Percentiles rank a stretch among this genome's conserved stretches.
Evolutionary conservation across 2,113 vertebrate species (phyloP).

Genomic region (Eolophus roseicapilla): DNA sequence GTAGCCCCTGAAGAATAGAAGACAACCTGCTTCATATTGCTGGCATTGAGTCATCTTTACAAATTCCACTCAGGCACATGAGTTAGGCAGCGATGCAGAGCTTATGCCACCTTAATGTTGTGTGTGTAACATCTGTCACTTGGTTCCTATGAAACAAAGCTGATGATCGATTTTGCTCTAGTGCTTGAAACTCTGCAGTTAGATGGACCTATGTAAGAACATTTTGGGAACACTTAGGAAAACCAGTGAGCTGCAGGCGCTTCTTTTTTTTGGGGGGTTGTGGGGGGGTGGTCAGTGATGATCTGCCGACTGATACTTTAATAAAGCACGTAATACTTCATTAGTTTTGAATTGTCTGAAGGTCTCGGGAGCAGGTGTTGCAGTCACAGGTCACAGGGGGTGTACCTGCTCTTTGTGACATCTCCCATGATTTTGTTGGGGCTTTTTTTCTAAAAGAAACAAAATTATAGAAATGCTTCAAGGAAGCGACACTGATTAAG

Average conservation of each 20-base stretch:
- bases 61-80: background rate
- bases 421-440: background rate
- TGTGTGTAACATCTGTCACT: background rate
- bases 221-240: background rate
- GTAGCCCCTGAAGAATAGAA: background rate
- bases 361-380: background rate
- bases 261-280: background rate
- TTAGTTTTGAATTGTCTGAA: background rate
- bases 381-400: background rate
- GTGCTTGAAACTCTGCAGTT: background rate
- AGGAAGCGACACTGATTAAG: constrained; percentile 42
- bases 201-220: background rate
- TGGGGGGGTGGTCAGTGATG: background rate
- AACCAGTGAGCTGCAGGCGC: background rate
- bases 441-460: constrained; percentile 13
- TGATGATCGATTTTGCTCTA: background rate
- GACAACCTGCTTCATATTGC: background rate
- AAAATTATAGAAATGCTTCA: background rate
- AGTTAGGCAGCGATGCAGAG: background rate
- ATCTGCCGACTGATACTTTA: background rate
- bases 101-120: background rate
- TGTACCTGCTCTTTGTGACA: background rate
- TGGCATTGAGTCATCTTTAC: background rate
- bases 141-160: background rate
- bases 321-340: background rate